phyloP scores from a whole-genome alignment of 2,797 vertebrate species.

The Hephaestus fuliginosus region DNA sequence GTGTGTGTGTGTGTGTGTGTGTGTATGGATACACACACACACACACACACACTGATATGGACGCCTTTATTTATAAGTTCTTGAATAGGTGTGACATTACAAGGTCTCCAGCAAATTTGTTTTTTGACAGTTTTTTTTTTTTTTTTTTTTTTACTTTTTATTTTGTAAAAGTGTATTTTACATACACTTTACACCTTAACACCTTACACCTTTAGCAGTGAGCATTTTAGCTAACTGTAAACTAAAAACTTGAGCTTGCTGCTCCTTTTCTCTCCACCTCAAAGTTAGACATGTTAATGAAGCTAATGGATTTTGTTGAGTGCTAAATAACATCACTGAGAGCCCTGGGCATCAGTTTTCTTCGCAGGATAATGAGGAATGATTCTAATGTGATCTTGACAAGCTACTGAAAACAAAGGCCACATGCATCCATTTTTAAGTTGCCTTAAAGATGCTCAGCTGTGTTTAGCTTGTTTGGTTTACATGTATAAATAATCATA shows the following conservation, averaged over 20 bases:
- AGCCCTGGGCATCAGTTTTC: not conserved
- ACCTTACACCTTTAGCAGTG: too few species aligned
- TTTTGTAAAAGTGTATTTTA: not conserved
- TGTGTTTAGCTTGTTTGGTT: not conserved
- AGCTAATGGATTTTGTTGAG: not conserved
- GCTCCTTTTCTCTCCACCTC: not conserved
- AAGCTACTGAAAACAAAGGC: not conserved
- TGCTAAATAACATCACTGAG: not conserved
- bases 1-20: constrained; percentile 11
- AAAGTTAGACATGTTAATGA: not conserved
- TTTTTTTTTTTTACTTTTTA: not conserved
- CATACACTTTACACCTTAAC: too few species aligned
- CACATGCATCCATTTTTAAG: not conserved
- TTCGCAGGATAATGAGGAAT: not conserved
- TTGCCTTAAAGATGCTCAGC: not conserved
- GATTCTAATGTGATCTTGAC: not conserved
- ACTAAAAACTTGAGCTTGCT: too few species aligned
- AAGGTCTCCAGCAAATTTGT: not conserved
- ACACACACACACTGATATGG: too few species aligned
- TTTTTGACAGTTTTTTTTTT: not conserved
- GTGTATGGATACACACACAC: too few species aligned
- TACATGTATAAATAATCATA: not conserved
- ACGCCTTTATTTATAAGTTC: not conserved
- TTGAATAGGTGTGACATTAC: not conserved
- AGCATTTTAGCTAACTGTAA: too few species aligned